Evolutionary conservation across 92 coral and sea anemone genomes (phyloP).

Genomic region (Heteractis magnifica): DNA sequence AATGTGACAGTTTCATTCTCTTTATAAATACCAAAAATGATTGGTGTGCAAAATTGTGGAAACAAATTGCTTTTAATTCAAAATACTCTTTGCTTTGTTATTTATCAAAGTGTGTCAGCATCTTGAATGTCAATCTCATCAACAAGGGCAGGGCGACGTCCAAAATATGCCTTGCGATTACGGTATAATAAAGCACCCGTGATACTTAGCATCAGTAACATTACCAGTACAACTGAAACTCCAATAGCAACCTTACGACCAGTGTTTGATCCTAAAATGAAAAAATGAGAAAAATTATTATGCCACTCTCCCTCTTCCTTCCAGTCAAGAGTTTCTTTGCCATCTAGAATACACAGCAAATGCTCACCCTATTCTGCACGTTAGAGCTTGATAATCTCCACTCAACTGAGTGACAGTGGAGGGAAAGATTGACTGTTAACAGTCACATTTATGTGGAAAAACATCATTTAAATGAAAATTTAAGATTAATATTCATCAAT

Average conservation of each 20-base stretch:
- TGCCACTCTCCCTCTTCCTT: too few relatives aligned
- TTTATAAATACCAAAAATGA: neutral
- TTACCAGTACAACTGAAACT: conserved; percentile 55
- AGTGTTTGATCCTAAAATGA: conserved; percentile 13
- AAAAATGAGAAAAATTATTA: neutral
- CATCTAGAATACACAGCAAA: too few relatives aligned
- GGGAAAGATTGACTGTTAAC: too few relatives aligned
- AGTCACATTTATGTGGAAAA: too few relatives aligned
- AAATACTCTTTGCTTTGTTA: neutral
- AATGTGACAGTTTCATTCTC: neutral
- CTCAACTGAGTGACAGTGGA: neutral
- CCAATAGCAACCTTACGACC: conserved; percentile 68
- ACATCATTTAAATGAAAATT: too few relatives aligned
- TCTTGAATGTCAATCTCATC: conserved; percentile 70
- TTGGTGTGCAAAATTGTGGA: neutral
- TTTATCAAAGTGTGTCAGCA: conserved; percentile 51
- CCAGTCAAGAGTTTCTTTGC: too few relatives aligned
- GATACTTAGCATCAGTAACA: conserved; percentile 43
- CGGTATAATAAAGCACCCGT: conserved; percentile 58
- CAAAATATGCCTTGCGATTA: conserved; percentile 47
- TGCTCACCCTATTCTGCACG: neutral
- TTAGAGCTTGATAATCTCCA: neutral
- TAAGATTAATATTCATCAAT: neutral
- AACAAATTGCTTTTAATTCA: neutral
- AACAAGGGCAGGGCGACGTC: conserved; percentile 63